phyloP scores from a whole-genome alignment of 2,888 invertebrate species.

The Acanthoscelides obtectus region DNA sequence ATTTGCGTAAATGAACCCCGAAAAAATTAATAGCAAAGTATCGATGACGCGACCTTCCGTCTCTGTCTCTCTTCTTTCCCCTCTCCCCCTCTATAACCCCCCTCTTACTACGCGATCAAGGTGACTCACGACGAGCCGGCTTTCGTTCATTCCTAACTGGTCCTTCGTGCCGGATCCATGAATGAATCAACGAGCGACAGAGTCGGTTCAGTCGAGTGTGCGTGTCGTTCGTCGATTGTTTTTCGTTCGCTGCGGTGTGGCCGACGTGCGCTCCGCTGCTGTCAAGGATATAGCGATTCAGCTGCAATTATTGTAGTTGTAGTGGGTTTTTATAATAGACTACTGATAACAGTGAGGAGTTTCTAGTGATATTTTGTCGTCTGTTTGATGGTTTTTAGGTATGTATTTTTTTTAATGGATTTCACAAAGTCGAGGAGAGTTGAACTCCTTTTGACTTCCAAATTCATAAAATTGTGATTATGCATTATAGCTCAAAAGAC shows the following conservation, averaged over 20 bases:
- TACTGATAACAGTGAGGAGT: background rate
- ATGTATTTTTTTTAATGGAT: background rate
- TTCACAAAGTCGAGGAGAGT: too few relatives aligned
- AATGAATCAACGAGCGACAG: background rate
- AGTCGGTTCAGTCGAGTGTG: background rate
- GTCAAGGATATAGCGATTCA: background rate
- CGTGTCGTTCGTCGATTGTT: background rate
- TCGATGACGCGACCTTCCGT: background rate
- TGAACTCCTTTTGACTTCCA: too few relatives aligned
- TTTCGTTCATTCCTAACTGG: background rate
- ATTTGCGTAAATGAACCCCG: background rate
- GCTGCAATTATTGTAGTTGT: too few relatives aligned
- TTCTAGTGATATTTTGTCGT: background rate
- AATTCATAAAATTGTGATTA: too few relatives aligned
- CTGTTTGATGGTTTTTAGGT: background rate
- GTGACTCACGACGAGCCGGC: background rate
- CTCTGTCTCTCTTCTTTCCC: background rate
- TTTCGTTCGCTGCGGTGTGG: background rate
- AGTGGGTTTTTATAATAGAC: background rate
- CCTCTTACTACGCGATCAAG: background rate
- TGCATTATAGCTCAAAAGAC: too few relatives aligned
- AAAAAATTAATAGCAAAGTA: background rate
- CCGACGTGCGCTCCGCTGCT: background rate
- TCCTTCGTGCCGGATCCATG: background rate
- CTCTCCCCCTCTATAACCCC: background rate